Evolutionary conservation across 2,797 vertebrate species (phyloP), one percentile per base, ranked within the genome.

Genomic region (Phoxinus dragarum): DNA sequence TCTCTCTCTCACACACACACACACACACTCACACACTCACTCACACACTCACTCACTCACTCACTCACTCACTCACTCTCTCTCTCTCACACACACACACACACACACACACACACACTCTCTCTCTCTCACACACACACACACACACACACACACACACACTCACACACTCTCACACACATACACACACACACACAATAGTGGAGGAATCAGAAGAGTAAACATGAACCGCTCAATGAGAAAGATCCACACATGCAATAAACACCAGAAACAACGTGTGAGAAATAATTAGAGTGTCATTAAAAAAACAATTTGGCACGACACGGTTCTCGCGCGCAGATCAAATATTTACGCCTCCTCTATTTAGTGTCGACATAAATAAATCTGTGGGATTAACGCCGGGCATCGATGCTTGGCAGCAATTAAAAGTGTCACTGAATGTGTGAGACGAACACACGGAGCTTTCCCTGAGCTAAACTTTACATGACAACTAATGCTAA

Each of bases 251-350:
- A 64, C 72, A 82, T 47, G 82, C 77, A 61, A 80, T 67, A 71
- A 90, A 89, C 84, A 84, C 86, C 86, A 82, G 69, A 83, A 61
- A 88, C 81, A 75, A 83, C 66, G 72, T 17, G 40, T 44, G 66
- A 74, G 27, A 89, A 89, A 90, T 89, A 92, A 91, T 92, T 90
- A 92, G 82, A 86, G 79, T 38, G 31, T 87, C 88, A 89, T 89
- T 87, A 88, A 88, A 85, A 89, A 90, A 84, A 88, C 85, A 76
- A 88, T 89, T 87, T 90, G 86, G 82, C 80, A 85, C 61, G 75
- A 81, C 85, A 87, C 73, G 84, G 84, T 87, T 68, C 84, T 80
- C 87, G 90, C 80, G n/a, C 81, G 80, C 77, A 83, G 75, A 69
- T 80, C 88, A 92, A 90, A 92, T 88, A 91, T 90, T 89, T 86